Evolutionary conservation across 2,888 invertebrate species (phyloP).

Genomic region (Disparrhopalites patrizii): DNA sequence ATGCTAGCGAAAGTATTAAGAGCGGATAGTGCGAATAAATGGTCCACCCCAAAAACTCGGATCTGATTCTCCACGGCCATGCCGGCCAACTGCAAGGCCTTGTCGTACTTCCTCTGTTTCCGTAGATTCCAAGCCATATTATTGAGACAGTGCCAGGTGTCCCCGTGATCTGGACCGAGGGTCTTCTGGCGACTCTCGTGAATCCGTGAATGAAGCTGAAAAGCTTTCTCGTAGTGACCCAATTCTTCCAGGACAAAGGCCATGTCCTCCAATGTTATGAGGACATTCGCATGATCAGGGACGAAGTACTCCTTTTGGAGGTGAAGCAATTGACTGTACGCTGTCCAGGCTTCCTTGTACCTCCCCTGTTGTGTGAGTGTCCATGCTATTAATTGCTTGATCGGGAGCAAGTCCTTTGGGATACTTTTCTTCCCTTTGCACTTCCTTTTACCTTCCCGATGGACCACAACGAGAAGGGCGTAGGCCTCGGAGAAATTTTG

Average conservation of each 20-base stretch:
- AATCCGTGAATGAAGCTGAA: neutral
- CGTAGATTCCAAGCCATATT: neutral
- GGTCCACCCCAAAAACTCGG: neutral
- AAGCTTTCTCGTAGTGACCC: neutral
- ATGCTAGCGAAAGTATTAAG: neutral
- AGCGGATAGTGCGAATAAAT: neutral
- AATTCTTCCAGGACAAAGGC: neutral
- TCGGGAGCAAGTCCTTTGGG: neutral
- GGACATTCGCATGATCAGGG: neutral
- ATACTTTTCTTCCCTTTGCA: neutral
- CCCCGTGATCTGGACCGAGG: neutral
- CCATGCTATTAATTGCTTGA: neutral
- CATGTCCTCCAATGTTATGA: neutral
- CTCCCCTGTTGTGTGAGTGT: neutral
- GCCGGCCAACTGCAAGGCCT: neutral
- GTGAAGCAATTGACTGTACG: neutral
- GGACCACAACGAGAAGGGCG: neutral
- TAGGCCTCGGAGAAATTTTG: neutral
- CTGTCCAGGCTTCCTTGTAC: neutral
- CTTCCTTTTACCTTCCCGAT: neutral
- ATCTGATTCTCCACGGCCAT: neutral
- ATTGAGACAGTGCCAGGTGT: neutral
- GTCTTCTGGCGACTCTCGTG: constrained; percentile 1
- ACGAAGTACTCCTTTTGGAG: neutral
- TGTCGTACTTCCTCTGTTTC: neutral